Evolutionary conservation across 1,140 invertebrate genomes (phyloP).

Genomic region (Lamellibrachia luymesi): DNA sequence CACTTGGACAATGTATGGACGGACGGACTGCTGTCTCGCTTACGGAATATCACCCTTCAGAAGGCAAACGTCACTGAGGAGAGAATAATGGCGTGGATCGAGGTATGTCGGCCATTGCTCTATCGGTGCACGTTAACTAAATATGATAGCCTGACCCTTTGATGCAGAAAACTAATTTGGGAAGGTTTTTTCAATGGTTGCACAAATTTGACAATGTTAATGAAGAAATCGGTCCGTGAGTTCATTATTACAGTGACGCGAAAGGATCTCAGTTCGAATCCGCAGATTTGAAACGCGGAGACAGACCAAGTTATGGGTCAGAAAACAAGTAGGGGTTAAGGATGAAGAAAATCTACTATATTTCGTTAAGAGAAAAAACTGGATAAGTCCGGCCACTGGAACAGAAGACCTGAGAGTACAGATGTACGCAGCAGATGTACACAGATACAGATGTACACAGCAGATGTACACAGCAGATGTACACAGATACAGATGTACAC

Average conservation of each 20-base stretch:
- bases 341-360: too few relatives aligned
- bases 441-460: too few relatives aligned
- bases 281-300: too few relatives aligned
- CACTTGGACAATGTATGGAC: not conserved
- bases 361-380: too few relatives aligned
- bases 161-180: not conserved
- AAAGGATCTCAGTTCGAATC: too few relatives aligned
- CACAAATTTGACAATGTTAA: not conserved
- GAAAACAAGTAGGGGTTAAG: too few relatives aligned
- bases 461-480: too few relatives aligned
- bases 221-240: not conserved
- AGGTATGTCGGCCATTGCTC: not conserved
- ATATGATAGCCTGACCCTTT: not conserved
- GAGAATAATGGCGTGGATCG: not conserved
- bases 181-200: not conserved
- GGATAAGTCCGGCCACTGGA: too few relatives aligned
- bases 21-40: not conserved
- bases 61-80: not conserved
- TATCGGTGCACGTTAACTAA: not conserved
- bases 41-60: not conserved
- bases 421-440: too few relatives aligned
- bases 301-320: too few relatives aligned
- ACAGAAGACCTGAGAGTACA: too few relatives aligned
- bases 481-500: too few relatives aligned
- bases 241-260: not conserved